Percentiles rank a stretch among this genome's conserved stretches.
These are phyloP conservation scores for Bombyx mandarina DNA, from an alignment of 1,140 invertebrate species.

Conservation along the genomic window DNA sequence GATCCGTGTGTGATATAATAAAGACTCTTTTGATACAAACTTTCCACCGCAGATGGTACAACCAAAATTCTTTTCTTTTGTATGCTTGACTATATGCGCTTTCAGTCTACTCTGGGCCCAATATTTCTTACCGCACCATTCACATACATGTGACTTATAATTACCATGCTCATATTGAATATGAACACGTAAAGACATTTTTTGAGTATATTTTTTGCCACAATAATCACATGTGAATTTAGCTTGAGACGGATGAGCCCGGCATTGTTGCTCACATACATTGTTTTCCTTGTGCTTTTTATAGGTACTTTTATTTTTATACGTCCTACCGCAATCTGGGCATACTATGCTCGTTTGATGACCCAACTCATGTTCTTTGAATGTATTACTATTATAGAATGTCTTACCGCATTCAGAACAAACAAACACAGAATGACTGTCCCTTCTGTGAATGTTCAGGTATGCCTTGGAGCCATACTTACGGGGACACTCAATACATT, in stretches of 20 bases:
- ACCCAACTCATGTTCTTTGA: conserved; percentile 47
- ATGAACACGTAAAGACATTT: conserved; percentile 48
- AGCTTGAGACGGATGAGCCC: conserved; percentile 35
- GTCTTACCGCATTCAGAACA: conserved; percentile 51
- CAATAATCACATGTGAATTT: conserved; percentile 57
- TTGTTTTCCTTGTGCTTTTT: conserved; percentile 54
- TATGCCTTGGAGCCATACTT: conserved; percentile 41
- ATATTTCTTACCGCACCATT: conserved; percentile 56
- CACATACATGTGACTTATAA: conserved; percentile 47
- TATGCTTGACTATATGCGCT: conserved; percentile 63
- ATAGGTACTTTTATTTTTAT: conserved; percentile 48
- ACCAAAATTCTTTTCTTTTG: conserved; percentile 53
- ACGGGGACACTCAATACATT: conserved; percentile 38
- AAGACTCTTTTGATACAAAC: conserved; percentile 57
- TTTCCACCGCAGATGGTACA: conserved; percentile 52
- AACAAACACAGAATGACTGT: conserved; percentile 37
- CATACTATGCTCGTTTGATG: conserved; percentile 40
- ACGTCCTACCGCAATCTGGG: conserved; percentile 45
- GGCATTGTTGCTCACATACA: conserved; percentile 37
- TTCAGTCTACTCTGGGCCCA: conserved; percentile 47
- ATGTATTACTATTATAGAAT: conserved; percentile 43
- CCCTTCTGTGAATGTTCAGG: conserved; percentile 35
- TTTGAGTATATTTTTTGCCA: conserved; percentile 54
- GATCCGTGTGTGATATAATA: conserved; percentile 56
- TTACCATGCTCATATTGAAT: conserved; percentile 57